Evolutionary conservation across 2,797 vertebrate genomes (phyloP).

Genomic region (Moxostoma hubbsi): DNA sequence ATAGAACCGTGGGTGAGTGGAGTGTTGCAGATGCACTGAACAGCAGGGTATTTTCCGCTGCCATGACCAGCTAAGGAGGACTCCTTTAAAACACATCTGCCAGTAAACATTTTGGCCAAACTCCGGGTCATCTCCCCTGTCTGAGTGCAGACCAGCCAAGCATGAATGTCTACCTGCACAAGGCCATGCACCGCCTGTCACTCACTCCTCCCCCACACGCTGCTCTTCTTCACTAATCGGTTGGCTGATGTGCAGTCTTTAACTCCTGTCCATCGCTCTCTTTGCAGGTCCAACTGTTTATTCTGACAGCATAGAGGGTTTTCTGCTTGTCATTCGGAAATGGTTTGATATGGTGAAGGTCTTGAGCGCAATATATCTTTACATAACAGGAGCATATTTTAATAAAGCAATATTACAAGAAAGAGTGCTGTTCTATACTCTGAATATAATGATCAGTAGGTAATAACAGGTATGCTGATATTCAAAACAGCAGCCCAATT

Average conservation of each 20-base stretch:
- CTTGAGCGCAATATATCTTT: not conserved
- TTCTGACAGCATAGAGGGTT: constrained; percentile 12
- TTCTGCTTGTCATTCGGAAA: not conserved
- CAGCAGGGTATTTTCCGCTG: constrained; percentile 98
- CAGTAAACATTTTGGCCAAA: constrained; percentile 98
- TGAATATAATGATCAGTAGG: too few species aligned
- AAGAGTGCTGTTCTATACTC: too few species aligned
- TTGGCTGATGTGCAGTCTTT: constrained; percentile 48
- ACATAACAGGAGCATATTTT: not conserved
- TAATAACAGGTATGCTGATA: too few species aligned
- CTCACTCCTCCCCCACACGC: constrained; percentile 72
- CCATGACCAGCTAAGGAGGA: constrained; percentile 96
- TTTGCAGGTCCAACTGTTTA: constrained; percentile 34
- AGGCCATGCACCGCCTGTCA: constrained; percentile 76
- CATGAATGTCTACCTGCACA: constrained; percentile 85
- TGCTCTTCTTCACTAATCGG: constrained; percentile 76
- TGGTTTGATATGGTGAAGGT: too few species aligned
- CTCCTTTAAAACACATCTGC: constrained; percentile 96
- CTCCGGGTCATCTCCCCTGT: constrained; percentile 72
- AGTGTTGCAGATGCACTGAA: constrained; percentile 92
- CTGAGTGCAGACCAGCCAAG: constrained; percentile 74
- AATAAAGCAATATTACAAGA: too few species aligned
- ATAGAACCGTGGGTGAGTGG: constrained; percentile 86
- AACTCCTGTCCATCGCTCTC: constrained; percentile 46
- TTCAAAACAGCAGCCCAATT: too few species aligned